Evolutionary conservation across 2,797 vertebrate species (phyloP).

Genomic region (Lithobates sylvaticus): DNA sequence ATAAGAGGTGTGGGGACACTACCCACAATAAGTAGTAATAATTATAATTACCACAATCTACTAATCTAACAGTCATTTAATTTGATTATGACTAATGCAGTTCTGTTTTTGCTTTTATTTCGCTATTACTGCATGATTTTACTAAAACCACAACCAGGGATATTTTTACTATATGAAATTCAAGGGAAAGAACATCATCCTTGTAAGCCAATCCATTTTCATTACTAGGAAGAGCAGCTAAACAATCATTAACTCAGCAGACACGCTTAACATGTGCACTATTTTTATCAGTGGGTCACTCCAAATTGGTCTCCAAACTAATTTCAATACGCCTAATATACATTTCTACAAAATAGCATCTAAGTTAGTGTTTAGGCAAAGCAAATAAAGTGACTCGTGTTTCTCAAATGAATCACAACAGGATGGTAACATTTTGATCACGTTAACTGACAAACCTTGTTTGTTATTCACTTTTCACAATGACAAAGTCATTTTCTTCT

Average conservation of each 20-base stretch:
- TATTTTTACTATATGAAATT: slow-evolving; percentile 19
- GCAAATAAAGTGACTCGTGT: slow-evolving; percentile 60
- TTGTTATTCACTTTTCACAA: slow-evolving; percentile 61
- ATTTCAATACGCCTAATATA: slow-evolving; percentile 57
- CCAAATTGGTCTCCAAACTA: slow-evolving; percentile 56
- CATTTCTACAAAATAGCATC: slow-evolving; percentile 49
- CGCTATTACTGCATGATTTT: neutral
- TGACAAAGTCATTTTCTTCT: slow-evolving; percentile 51
- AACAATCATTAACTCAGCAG: slow-evolving; percentile 30
- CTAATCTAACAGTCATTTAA: neutral
- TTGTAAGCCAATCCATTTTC: slow-evolving; percentile 41
- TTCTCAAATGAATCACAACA: slow-evolving; percentile 57
- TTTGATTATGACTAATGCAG: neutral
- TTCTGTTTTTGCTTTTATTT: neutral
- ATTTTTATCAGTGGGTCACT: slow-evolving; percentile 60
- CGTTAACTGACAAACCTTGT: slow-evolving; percentile 63
- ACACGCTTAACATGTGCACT: slow-evolving; percentile 36
- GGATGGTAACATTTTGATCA: slow-evolving; percentile 62
- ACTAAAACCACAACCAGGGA: neutral
- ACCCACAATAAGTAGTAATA: neutral
- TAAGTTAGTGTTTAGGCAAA: slow-evolving; percentile 56
- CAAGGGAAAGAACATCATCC: slow-evolving; percentile 5
- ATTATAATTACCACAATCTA: neutral
- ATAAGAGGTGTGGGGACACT: neutral
- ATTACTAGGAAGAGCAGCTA: slow-evolving; percentile 47